Conservation (phyloP, 1,140 invertebrate species). For the Drosophila nigrodunni region DNA sequence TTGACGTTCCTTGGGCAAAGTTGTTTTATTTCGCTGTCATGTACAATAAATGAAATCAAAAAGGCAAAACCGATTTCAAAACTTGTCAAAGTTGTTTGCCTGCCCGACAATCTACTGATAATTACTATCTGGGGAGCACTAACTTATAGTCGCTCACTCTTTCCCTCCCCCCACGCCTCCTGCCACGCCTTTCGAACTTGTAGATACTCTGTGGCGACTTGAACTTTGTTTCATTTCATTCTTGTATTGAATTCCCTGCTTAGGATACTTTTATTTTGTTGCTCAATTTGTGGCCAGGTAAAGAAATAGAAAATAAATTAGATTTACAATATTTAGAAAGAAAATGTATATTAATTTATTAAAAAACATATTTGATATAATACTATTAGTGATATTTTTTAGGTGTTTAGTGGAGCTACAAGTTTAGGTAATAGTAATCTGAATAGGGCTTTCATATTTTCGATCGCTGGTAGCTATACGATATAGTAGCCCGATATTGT, state of each 20-base stretch:
- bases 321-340: too few species aligned
- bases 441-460: too few species aligned
- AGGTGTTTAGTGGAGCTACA: too few species aligned
- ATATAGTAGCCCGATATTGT: too few species aligned
- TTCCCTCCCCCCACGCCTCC: background rate
- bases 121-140: slow-evolving; percentile 82
- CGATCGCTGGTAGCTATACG: too few species aligned
- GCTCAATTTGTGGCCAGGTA: background rate
- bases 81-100: slow-evolving; percentile 75
- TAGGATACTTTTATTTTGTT: background rate
- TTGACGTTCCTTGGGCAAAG: background rate
- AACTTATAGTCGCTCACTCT: slow-evolving; percentile 61
- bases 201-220: slow-evolving; percentile 36
- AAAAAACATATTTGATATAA: too few species aligned
- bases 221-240: slow-evolving; percentile 35
- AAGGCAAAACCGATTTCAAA: slow-evolving; percentile 74
- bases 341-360: too few species aligned
- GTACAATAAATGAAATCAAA: slow-evolving; percentile 75
- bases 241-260: slow-evolving; percentile 1
- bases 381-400: too few species aligned
- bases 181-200: slow-evolving; percentile 22
- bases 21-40: slow-evolving; percentile 34
- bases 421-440: too few species aligned
- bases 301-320: too few species aligned
- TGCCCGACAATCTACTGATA: slow-evolving; percentile 76